phyloP scores from a whole-genome alignment of 2,113 vertebrate species.

The Chaetodon trifascialis region DNA sequence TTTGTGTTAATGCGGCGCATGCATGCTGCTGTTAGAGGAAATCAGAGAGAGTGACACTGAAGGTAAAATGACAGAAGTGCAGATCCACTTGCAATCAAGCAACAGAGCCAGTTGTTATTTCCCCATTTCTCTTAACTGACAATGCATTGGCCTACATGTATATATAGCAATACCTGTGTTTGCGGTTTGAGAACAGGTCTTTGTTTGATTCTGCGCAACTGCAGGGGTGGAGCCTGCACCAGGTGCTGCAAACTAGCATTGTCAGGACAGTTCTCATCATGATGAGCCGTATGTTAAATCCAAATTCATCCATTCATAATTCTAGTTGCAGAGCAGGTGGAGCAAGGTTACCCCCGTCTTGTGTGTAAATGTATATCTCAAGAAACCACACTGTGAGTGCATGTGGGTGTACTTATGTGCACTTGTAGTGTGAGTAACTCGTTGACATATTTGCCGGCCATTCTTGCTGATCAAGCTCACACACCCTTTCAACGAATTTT shows the following conservation, averaged over 20 bases:
- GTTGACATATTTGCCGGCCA: constrained; percentile 40
- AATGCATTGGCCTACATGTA: constrained; percentile 29
- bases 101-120: constrained; percentile 37
- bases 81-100: constrained; percentile 27
- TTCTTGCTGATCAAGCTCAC: constrained; percentile 73
- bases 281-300: constrained; percentile 19
- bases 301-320: neutral
- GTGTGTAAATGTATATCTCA: neutral
- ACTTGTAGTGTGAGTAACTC: constrained; percentile 47
- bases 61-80: constrained; percentile 11
- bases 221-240: constrained; percentile 8
- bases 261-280: constrained; percentile 4
- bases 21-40: neutral
- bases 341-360: constrained; percentile 4
- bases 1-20: constrained; percentile 3
- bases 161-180: constrained; percentile 27
- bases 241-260: neutral
- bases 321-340: constrained; percentile 17
- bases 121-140: constrained; percentile 11
- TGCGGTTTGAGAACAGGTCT: constrained; percentile 53
- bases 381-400: neutral
- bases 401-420: constrained; percentile 8
- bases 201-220: constrained; percentile 34
- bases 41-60: constrained; percentile 7
- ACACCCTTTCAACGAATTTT: constrained; percentile 68